These are phyloP conservation scores for Pteruthius melanotis DNA, from an alignment of 2,113 vertebrate genomes.

Conservation along the genomic window DNA sequence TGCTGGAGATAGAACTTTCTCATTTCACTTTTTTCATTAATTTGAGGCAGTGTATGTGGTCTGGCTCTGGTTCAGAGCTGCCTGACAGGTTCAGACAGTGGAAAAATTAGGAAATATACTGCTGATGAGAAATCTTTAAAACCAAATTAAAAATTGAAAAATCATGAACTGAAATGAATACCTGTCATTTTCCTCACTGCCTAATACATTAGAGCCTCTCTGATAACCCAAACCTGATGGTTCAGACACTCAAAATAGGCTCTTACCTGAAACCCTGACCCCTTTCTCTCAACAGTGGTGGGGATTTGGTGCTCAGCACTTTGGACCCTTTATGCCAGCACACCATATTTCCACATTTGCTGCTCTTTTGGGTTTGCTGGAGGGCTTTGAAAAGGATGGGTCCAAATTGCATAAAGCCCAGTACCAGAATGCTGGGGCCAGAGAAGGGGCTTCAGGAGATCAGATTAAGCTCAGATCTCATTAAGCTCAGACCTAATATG, in stretches of 20 bases:
- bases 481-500: neutral
- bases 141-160: neutral
- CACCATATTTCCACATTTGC: neutral
- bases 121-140: neutral
- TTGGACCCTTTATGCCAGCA: neutral
- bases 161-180: neutral
- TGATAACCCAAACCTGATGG: neutral
- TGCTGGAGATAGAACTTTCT: neutral
- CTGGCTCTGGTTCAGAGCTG: neutral
- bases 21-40: neutral
- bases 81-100: neutral
- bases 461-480: neutral
- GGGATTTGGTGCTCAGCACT: neutral
- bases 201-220: rapidly evolving
- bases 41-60: neutral
- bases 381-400: neutral
- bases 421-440: too few relatives aligned
- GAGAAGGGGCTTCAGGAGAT: neutral
- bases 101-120: neutral
- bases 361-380: neutral
- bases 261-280: neutral
- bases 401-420: neutral
- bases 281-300: neutral
- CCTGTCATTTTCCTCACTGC: neutral
- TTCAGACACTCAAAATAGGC: neutral